These are phyloP conservation scores for Agrochola litura DNA, from an alignment of 2,888 invertebrate genomes.

Conservation along the genomic window DNA sequence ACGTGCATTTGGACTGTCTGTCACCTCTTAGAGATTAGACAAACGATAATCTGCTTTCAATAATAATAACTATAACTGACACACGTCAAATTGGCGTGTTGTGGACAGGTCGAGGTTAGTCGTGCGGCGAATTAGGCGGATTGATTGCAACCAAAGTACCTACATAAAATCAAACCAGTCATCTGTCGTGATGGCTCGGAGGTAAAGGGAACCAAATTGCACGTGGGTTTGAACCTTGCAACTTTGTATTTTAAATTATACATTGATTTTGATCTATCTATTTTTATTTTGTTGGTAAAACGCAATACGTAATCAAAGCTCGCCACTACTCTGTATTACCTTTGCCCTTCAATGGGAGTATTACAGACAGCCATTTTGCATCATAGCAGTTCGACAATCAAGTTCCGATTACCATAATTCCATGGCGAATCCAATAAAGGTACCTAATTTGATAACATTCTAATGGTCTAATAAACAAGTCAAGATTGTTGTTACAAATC, in stretches of 20 bases:
- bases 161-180: background rate
- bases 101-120: conserved; percentile 45
- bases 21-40: conserved; percentile 22
- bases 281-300: too few relatives aligned
- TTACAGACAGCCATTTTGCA: background rate
- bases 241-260: background rate
- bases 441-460: conserved; percentile 40
- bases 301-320: too few relatives aligned
- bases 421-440: conserved; percentile 26
- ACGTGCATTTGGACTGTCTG: conserved; percentile 4
- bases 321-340: too few relatives aligned
- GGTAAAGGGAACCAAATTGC: background rate
- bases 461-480: conserved; percentile 53
- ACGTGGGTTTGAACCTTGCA: background rate
- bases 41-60: conserved; percentile 26
- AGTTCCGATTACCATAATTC: conserved; percentile 25
- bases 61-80: conserved; percentile 10
- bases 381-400: conserved; percentile 25
- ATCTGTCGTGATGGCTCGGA: conserved; percentile 14
- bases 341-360: too few relatives aligned
- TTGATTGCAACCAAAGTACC: background rate
- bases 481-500: conserved; percentile 36
- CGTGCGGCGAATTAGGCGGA: conserved; percentile 44
- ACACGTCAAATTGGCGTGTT: conserved; percentile 9
- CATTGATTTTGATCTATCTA: too few relatives aligned